Percentiles rank a stretch among this genome's conserved stretches.
Evolutionary conservation across 2,797 vertebrate species (phyloP).

Genomic region (Discoglossus pictus): DNA sequence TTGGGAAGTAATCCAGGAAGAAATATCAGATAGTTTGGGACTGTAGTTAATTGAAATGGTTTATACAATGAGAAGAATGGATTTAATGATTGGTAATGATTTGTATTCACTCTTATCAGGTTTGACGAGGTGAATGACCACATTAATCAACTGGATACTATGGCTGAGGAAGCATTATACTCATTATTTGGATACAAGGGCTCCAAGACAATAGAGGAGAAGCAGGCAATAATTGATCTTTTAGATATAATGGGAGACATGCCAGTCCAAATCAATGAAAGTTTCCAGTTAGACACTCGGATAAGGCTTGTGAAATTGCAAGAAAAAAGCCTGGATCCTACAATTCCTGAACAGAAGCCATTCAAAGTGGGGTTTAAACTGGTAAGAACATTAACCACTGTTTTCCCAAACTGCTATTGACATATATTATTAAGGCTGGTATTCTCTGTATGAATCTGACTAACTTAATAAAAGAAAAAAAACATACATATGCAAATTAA

Average conservation of each 20-base stretch:
- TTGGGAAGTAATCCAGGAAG: too few species aligned
- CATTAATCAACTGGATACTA: constrained; percentile 57
- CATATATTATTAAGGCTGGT: too few species aligned
- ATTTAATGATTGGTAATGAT: neutral
- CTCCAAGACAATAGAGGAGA: neutral
- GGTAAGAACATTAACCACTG: too few species aligned
- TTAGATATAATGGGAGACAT: rapidly evolving
- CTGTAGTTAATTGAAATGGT: too few species aligned
- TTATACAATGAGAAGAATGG: too few species aligned
- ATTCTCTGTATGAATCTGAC: too few species aligned
- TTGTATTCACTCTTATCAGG: constrained; percentile 50
- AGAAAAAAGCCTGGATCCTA: neutral
- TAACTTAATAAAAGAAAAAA: too few species aligned
- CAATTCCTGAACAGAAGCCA: neutral
- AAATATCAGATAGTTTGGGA: too few species aligned
- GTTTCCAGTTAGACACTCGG: constrained; percentile 55
- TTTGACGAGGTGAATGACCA: constrained; percentile 49
- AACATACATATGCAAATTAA: too few species aligned
- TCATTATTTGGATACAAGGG: constrained; percentile 54
- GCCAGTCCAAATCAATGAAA: rapidly evolving
- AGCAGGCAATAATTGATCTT: constrained; percentile 12
- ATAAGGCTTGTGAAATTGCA: constrained; percentile 54
- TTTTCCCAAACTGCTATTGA: too few species aligned
- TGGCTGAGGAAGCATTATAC: constrained; percentile 57
- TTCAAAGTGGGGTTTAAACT: constrained; percentile 63